Evolutionary conservation across 2,888 invertebrate species (phyloP).

Genomic region (Trichopoda pennipes): DNA sequence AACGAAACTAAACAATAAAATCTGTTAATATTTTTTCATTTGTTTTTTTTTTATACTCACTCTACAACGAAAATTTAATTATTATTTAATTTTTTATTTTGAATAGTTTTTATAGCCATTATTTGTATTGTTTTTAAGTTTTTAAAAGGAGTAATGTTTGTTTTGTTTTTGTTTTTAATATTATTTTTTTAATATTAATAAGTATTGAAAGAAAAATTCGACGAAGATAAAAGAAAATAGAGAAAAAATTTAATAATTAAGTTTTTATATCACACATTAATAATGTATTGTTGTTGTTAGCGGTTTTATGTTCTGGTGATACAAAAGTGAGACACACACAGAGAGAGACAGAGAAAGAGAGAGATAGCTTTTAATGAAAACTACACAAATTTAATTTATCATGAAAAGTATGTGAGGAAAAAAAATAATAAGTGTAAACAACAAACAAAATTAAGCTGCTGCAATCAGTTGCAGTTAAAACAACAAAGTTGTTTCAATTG

Average conservation of each 20-base stretch:
- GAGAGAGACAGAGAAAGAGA: constrained; percentile 14
- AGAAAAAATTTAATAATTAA: constrained; percentile 46
- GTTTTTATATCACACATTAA: constrained; percentile 30
- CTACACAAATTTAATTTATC: constrained; percentile 41
- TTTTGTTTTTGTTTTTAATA: constrained; percentile 35
- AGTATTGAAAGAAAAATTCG: constrained; percentile 27
- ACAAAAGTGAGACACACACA: constrained; percentile 2
- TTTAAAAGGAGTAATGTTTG: constrained; percentile 41
- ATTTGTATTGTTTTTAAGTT: constrained; percentile 29
- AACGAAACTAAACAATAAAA: constrained; percentile 43
- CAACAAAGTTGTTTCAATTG: constrained; percentile 26
- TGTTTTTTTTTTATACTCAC: constrained; percentile 74
- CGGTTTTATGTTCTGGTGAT: constrained; percentile 32
- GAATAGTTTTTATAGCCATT: constrained; percentile 32
- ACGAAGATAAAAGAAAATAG: constrained; percentile 49
- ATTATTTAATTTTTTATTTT: constrained; percentile 38
- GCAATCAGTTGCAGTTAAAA: constrained; percentile 39
- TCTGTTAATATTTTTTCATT: constrained; percentile 6
- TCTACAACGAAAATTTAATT: constrained; percentile 72
- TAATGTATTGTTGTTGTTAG: constrained; percentile 18
- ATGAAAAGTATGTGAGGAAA: constrained; percentile 12
- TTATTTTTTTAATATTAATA: constrained; percentile 13
- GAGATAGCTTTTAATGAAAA: constrained; percentile 30
- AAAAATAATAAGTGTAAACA: constrained; percentile 32
- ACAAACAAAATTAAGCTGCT: constrained; percentile 53